Base-by-base conservation (phyloP, 2,113 vertebrate genomes). In the Procapra przewalskii region DNA sequence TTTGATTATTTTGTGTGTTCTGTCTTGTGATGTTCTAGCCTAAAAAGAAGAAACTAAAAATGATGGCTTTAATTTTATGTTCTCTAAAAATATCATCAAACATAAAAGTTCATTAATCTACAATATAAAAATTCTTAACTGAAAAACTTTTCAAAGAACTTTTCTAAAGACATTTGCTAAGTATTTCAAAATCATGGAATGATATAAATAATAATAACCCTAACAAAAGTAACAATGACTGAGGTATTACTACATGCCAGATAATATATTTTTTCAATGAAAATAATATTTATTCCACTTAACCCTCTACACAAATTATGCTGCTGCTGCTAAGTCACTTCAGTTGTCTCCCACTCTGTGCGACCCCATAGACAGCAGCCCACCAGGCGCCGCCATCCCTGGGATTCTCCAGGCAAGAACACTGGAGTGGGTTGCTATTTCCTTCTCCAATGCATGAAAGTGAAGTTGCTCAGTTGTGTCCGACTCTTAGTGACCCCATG, bases 151-250 rank as follows among this genome's bases (percentile, higher is more conserved):
- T 54, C n/a, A 31, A 64, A 92, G 80, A 89, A 89, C 43, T 59
- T 94, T 97, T 82, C 48, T 64, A 57, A 95, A 81, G 29, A 77
- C 21, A 64, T 82, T 80, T 85, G 36, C 2, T 88, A 84, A 45
- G 3, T 75, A 91, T 86, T 92, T 86, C 59, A 95, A 81, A 71
- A 62, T 85, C 31, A 40, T 79, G 2, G 23, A 94, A 92, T 13
- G 89, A 84, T 43, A 19, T 27, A 48, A n/a, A 43, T 17, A 90
- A 90, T 80, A 43, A 90, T 80, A 60, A 31, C 4, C 52, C 40
- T 91, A 48, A 94, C 21, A 48, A 80, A 93, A 85, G 48, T 31
- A 75, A 57, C 21, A 86, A 59, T 43, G 52, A 84, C 40, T 33
- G 17, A 57, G 3, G 3, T 27, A 50, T 57, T 94, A 31, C 15